Evolutionary conservation across 1,140 invertebrate species (phyloP).

Genomic region (Melanaphis sacchari): DNA sequence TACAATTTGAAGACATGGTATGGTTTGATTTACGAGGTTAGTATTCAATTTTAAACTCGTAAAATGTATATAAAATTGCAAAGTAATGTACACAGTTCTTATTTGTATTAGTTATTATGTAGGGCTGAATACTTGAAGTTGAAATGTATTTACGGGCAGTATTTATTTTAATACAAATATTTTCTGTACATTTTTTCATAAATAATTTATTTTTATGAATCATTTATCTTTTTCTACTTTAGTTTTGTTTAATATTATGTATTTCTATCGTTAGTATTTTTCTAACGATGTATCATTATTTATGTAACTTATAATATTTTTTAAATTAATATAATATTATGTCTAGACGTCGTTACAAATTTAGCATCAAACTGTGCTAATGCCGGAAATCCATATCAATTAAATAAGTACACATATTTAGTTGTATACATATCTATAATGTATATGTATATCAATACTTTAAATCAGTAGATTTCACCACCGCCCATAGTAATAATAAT

Average conservation of each 20-base stretch:
- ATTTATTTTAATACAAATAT: not conserved
- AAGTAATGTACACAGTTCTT: no score
- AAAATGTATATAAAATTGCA: no score
- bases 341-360: not conserved
- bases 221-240: not conserved
- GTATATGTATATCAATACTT: not conserved
- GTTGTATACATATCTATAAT: not conserved
- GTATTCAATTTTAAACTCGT: no score
- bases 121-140: not conserved
- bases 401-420: not conserved
- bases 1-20: no score
- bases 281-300: not conserved
- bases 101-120: no score
- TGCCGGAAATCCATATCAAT: not conserved
- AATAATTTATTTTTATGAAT: not conserved
- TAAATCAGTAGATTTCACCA: slow-evolving; percentile 42
- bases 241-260: not conserved
- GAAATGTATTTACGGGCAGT: not conserved
- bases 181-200: not conserved
- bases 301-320: not conserved
- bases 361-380: not conserved
- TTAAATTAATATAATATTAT: not conserved
- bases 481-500: not conserved
- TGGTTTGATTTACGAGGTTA: no score
- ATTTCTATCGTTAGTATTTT: not conserved